These are phyloP conservation scores for Ceratina calcarata DNA, from an alignment of 1,140 invertebrate species.

Conservation along the genomic window DNA sequence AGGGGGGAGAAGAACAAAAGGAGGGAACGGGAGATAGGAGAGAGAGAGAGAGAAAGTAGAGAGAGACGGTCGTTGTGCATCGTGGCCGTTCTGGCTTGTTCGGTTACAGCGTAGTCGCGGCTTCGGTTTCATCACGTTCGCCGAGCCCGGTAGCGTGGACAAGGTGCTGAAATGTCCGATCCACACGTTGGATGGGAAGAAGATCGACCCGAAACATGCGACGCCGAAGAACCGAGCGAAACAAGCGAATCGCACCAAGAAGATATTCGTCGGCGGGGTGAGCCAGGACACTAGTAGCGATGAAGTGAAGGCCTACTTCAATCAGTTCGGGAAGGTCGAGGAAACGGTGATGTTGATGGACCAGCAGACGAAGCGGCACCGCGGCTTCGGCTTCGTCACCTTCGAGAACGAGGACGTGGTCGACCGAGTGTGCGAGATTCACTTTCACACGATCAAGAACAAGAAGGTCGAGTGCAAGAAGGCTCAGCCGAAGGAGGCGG, in stretches of 20 bases:
- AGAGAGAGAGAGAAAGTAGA: slow-evolving; percentile 1
- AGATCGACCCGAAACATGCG: slow-evolving; percentile 96
- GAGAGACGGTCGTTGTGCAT: slow-evolving; percentile 64
- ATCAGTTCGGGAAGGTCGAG: slow-evolving; percentile 94
- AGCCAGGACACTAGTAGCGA: slow-evolving; percentile 95
- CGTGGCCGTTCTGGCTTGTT: slow-evolving; percentile 70
- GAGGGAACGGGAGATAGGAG: background rate
- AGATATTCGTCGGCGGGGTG: slow-evolving; percentile 95
- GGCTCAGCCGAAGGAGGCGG: slow-evolving; percentile 94
- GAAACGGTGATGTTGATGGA: slow-evolving; percentile 97
- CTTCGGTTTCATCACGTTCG: slow-evolving; percentile 96
- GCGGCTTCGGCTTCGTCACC: slow-evolving; percentile 95
- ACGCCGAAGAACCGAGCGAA: slow-evolving; percentile 94
- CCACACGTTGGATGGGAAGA: slow-evolving; percentile 96
- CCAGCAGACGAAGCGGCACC: slow-evolving; percentile 94
- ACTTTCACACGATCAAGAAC: slow-evolving; percentile 96
- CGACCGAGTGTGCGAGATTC: slow-evolving; percentile 94
- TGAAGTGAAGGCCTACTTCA: slow-evolving; percentile 95
- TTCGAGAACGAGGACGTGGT: slow-evolving; percentile 95
- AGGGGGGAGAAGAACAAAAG: background rate
- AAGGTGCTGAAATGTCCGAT: slow-evolving; percentile 94
- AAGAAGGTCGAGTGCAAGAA: slow-evolving; percentile 97
- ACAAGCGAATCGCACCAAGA: slow-evolving; percentile 92
- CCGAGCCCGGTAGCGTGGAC: slow-evolving; percentile 92
- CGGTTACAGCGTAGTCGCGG: slow-evolving; percentile 92